Percentiles rank a stretch among this genome's conserved stretches.
Conservation (phyloP, 2,888 invertebrate genomes). For the Stomorhina lunata region DNA sequence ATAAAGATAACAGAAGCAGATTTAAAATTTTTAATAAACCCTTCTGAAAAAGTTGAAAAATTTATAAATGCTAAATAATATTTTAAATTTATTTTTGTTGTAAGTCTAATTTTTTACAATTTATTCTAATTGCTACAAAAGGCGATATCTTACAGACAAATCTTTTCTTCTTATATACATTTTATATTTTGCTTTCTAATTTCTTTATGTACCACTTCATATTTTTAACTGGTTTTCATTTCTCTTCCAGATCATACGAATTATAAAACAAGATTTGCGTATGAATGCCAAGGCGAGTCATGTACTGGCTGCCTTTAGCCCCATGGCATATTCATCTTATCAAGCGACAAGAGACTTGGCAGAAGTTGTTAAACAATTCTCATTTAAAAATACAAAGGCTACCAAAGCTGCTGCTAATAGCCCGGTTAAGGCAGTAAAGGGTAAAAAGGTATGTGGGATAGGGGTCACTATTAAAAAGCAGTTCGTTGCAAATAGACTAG, state of each 20-base stretch:
- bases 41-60: too few relatives aligned
- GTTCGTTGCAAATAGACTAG: too few relatives aligned
- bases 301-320: constrained; percentile 92
- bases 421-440: constrained; percentile 3
- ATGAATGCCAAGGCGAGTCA: constrained; percentile 96
- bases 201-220: not conserved
- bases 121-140: too few relatives aligned
- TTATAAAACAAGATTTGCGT: constrained; percentile 94
- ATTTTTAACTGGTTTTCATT: not conserved
- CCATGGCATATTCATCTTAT: constrained; percentile 92
- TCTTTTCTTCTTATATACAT: too few relatives aligned
- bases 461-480: not conserved
- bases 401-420: not conserved
- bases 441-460: constrained; percentile 58
- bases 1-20: too few relatives aligned
- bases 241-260: constrained; percentile 84
- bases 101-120: too few relatives aligned
- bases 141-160: too few relatives aligned
- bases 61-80: too few relatives aligned
- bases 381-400: not conserved
- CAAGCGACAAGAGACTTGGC: constrained; percentile 91
- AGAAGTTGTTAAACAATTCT: constrained; percentile 84
- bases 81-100: too few relatives aligned
- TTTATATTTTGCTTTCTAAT: not conserved
- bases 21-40: too few relatives aligned